phyloP scores from a whole-genome alignment of 2,888 invertebrate genomes.

The Eupithecia tripunctaria region DNA sequence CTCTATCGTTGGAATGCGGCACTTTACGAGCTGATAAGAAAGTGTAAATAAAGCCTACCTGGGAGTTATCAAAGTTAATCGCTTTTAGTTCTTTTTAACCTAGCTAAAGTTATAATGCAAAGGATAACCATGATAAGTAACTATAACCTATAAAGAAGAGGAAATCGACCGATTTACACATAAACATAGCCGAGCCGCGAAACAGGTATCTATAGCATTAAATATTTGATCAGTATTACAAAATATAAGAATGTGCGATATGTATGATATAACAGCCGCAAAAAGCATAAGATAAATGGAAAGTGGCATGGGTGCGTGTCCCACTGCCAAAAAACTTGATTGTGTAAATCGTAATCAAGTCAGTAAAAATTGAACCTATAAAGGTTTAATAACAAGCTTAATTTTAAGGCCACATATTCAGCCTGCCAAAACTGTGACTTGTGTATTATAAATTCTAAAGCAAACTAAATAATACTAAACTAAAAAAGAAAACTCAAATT shows the following conservation, averaged over 20 bases:
- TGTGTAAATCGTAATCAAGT: neutral
- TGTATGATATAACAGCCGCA: neutral
- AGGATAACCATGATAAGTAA: neutral
- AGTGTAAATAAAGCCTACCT: neutral
- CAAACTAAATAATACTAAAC: neutral
- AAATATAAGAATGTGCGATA: neutral
- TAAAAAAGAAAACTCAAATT: too few relatives aligned
- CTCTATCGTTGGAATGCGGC: slow-evolving; percentile 2
- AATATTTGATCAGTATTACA: neutral
- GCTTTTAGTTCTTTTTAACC: neutral
- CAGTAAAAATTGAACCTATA: neutral
- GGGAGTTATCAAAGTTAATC: neutral
- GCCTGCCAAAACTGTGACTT: too few relatives aligned
- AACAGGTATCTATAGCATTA: neutral
- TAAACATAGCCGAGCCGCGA: neutral
- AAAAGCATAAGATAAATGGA: neutral
- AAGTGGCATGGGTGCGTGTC: neutral
- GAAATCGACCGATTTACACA: neutral
- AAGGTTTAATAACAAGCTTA: too few relatives aligned
- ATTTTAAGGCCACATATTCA: too few relatives aligned
- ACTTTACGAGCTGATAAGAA: slow-evolving; percentile 10
- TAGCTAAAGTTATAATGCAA: neutral
- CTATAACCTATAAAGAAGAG: neutral
- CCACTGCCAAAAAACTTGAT: neutral
- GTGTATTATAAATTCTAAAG: neutral